These are phyloP conservation scores for Chrysodeixis includens DNA, from an alignment of 2,888 invertebrate genomes.

Conservation along the genomic window DNA sequence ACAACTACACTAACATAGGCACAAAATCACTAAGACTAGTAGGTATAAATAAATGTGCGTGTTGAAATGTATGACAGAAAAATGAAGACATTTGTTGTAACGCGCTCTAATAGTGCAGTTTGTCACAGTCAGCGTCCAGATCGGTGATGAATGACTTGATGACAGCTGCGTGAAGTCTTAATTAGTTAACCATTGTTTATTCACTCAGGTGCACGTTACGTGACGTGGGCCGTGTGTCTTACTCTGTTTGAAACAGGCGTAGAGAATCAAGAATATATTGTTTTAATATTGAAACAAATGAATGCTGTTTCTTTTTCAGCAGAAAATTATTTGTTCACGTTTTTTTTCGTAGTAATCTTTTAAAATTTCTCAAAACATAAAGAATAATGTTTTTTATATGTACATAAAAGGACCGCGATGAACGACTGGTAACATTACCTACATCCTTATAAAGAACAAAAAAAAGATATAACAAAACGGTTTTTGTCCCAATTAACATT, in stretches of 20 bases:
- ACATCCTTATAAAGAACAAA: too few species aligned
- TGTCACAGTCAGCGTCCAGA: slow-evolving; percentile 16
- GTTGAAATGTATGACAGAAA: slow-evolving; percentile 45
- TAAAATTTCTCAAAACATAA: too few species aligned
- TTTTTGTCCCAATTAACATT: too few species aligned
- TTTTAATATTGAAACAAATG: not conserved
- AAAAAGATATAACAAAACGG: too few species aligned
- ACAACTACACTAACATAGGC: slow-evolving; percentile 24
- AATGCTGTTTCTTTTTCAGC: too few species aligned
- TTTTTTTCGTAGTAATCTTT: too few species aligned
- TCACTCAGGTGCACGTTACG: not conserved
- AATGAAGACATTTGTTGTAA: slow-evolving; percentile 39
- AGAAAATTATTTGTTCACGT: too few species aligned
- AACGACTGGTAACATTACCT: too few species aligned
- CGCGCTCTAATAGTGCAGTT: slow-evolving; percentile 30
- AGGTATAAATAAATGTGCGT: slow-evolving; percentile 36
- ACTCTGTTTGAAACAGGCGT: not conserved
- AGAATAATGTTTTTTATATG: too few species aligned
- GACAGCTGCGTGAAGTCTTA: slow-evolving; percentile 6
- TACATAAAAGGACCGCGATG: too few species aligned
- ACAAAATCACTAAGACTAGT: not conserved
- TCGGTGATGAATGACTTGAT: slow-evolving; percentile 22
- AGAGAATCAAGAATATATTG: not conserved
- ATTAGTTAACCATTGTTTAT: slow-evolving; percentile 3
- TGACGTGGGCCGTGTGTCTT: not conserved